A percentile compares a stretch with the other conserved stretches of the same genome.
These are phyloP conservation scores for Euphysa ruthae DNA, from an alignment of 30 jellyfish, hydroid and myxozoan species.

Conservation along the genomic window DNA sequence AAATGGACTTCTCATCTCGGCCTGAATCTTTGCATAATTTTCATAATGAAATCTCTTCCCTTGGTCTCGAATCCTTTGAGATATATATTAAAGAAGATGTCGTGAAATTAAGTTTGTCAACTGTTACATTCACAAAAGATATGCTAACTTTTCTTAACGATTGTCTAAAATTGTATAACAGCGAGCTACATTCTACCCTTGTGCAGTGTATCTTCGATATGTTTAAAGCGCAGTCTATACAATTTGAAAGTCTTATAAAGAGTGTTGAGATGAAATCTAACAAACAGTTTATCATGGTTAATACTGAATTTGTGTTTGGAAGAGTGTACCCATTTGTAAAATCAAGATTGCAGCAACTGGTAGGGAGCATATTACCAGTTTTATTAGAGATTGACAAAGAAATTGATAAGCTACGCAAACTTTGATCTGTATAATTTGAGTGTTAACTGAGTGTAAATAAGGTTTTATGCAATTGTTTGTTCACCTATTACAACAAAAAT, in stretches of 20 bases:
- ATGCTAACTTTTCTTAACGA: constrained; percentile 52
- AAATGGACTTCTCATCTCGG: constrained; percentile 29
- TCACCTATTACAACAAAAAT: too few species aligned
- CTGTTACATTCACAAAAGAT: constrained; percentile 56
- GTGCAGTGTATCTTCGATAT: constrained; percentile 70
- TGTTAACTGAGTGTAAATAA: too few species aligned
- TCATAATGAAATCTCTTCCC: constrained; percentile 54
- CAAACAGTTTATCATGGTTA: constrained; percentile 43
- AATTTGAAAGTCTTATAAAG: constrained; percentile 42
- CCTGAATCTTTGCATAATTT: constrained; percentile 39
- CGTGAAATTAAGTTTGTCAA: constrained; percentile 51
- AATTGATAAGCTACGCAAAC: neutral
- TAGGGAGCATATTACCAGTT: constrained; percentile 48
- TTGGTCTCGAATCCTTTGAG: constrained; percentile 44
- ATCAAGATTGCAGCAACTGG: constrained; percentile 32
- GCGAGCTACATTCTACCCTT: constrained; percentile 55
- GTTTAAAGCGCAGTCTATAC: constrained; percentile 77
- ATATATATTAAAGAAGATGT: constrained; percentile 44
- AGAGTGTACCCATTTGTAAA: constrained; percentile 34
- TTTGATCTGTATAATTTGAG: too few species aligned
- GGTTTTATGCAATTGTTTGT: too few species aligned
- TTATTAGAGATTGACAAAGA: neutral
- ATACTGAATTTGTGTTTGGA: constrained; percentile 52
- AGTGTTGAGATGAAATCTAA: constrained; percentile 1
- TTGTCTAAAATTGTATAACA: constrained; percentile 54